Base-by-base conservation (phyloP, 1,140 invertebrate species). In the Plutomurus gul region DNA sequence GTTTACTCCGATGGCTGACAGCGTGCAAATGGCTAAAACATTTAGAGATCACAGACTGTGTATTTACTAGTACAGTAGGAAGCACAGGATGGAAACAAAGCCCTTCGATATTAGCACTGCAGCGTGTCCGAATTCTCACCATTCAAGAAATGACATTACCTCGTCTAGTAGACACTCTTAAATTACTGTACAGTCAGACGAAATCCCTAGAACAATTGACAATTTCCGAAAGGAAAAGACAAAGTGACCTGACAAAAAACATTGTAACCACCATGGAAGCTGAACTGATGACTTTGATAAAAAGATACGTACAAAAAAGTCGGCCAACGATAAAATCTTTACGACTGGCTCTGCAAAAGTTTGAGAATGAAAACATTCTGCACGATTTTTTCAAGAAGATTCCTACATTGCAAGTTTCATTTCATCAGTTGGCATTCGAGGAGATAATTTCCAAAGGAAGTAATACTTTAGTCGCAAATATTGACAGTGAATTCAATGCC, bases 311-410 rank as follows among this genome's bases (percentile, higher is more conserved):
- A 30, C 56, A 65, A 6, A 65, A 65, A 33, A 33, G 25, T 8
- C 56, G 56, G 4, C 56, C 56, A 4, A 65, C n/a, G 27, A 65
- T 65, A n/a, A 33, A 36, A 13, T 65, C 56, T 7, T 13, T 65
- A 5, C 27, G 18, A n/a, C 13, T 65, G 7, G 16, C 22, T 33
- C 11, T 65, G 3, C 56, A 65, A 30, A 65, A 65, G 27, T 65
- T 65, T 36, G 56, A 65, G 18, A 65, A 33, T 27, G 56, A 65
- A 11, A 36, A 16, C 8, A 33, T 65, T n/a, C 4, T 65, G 13
- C 27, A 65, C 36, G 56, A 65, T 16, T 65, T 65, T 36, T 65
- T 65, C 30, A 65, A 65, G 18, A 65, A 65, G 56, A n/a, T 65
- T 7, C 56, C 56, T 0, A 11, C 25, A 18, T 65, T 65, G 6